Evolutionary conservation across 1,140 invertebrate species (phyloP).

Genomic region (Bradynema listronoti): DNA sequence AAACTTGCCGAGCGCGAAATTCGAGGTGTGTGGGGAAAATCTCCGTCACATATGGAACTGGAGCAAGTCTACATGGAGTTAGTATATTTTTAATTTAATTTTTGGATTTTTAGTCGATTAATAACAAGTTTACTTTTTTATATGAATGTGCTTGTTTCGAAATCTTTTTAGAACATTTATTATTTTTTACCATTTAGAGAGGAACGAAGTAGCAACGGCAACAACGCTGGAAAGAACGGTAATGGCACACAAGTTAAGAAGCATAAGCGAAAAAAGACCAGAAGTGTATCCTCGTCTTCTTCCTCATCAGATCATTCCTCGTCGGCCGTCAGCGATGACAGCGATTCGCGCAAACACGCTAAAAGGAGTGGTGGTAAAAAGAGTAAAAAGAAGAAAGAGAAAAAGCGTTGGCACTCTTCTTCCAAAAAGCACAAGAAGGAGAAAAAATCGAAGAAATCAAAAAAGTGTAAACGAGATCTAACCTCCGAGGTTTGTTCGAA

Average conservation of each 20-base stretch:
- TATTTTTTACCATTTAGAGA: constrained; percentile 11
- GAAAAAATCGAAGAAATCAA: no score
- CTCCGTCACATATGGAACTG: constrained; percentile 46
- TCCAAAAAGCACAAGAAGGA: constrained; percentile 26
- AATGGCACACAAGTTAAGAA: constrained; percentile 5
- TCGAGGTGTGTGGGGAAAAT: constrained; percentile 42
- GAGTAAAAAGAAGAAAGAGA: constrained; percentile 45
- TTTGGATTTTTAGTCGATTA: neutral
- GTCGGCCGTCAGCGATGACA: constrained; percentile 1
- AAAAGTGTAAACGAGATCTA: no score
- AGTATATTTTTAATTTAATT: constrained; percentile 5
- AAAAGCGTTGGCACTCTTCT: constrained; percentile 29
- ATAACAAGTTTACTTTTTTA: neutral
- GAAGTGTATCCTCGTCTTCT: neutral
- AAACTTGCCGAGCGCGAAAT: constrained; percentile 29
- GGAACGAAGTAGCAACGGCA: constrained; percentile 15
- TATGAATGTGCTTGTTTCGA: neutral
- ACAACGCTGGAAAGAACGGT: constrained; percentile 24
- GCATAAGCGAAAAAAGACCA: constrained; percentile 6
- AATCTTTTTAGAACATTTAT: neutral
- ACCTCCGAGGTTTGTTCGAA: no score
- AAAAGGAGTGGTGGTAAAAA: constrained; percentile 32
- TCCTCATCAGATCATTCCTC: constrained; percentile 1
- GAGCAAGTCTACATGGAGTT: constrained; percentile 42
- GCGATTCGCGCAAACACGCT: constrained; percentile 20